Percentiles rank a stretch among this genome's conserved stretches.
Conservation (phyloP, 2,113 vertebrate genomes). For the Actinemys pallida region DNA sequence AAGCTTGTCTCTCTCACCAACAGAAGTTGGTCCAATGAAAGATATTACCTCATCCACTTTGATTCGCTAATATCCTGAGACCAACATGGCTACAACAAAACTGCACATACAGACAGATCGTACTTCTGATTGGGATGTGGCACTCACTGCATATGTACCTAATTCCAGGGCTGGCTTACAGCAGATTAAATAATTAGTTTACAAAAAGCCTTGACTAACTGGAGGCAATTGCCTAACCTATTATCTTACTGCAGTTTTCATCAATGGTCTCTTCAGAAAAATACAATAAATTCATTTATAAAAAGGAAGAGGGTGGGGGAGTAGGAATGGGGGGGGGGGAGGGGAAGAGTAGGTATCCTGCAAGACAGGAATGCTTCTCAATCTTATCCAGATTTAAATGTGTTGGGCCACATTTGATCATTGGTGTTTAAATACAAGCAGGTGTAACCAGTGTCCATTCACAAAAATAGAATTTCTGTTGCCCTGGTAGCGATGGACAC, state of each 20-base stretch:
- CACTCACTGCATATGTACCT: neutral
- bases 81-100: neutral
- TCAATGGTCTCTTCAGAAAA: neutral
- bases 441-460: slow-evolving; percentile 21
- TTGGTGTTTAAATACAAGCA: slow-evolving; percentile 33
- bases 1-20: neutral
- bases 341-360: neutral
- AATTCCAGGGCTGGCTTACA: neutral
- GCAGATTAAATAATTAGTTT: neutral
- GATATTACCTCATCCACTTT: neutral
- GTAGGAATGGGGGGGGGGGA: too few relatives aligned
- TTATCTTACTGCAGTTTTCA: neutral
- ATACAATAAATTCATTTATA: slow-evolving; percentile 11
- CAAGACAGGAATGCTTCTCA: neutral
- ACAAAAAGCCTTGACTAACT: neutral
- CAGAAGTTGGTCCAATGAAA: neutral
- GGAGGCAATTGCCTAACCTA: neutral
- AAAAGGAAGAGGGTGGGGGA: neutral
- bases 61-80: neutral
- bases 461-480: slow-evolving; percentile 52
- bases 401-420: slow-evolving; percentile 1
- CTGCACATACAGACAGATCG: neutral
- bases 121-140: neutral
- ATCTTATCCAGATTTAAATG: slow-evolving; percentile 39
- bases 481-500: slow-evolving; percentile 29